A percentile compares a stretch with the other conserved stretches of the same genome.
Conservation (phyloP, 2,797 vertebrate genomes). For the Malurus splendens region DNA sequence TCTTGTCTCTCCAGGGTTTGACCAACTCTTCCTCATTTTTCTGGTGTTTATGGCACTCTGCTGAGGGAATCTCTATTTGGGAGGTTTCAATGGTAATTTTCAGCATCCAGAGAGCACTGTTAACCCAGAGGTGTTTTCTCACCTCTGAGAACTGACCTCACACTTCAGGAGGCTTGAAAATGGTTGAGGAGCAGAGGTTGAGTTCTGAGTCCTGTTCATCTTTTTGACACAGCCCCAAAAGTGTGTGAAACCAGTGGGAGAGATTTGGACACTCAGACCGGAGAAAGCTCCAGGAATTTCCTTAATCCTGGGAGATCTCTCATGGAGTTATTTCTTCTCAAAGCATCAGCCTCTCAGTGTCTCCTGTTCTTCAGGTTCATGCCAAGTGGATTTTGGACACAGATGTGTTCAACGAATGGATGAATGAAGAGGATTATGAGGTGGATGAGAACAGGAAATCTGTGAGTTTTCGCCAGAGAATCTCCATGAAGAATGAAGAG, state of each 20-base stretch:
- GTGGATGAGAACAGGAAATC: conserved; percentile 93
- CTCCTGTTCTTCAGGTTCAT: conserved; percentile 78
- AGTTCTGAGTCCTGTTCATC: neutral
- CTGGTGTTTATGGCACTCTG: neutral
- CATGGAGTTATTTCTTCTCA: rapidly evolving
- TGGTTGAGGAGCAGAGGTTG: neutral
- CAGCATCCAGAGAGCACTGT: rapidly evolving
- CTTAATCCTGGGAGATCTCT: rapidly evolving
- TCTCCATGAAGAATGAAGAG: conserved; percentile 92
- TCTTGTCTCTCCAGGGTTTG: neutral
- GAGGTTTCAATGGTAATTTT: neutral
- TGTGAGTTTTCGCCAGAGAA: conserved; percentile 85
- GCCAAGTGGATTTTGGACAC: conserved; percentile 94
- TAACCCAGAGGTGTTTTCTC: neutral
- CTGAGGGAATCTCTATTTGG: neutral
- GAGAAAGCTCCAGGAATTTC: neutral
- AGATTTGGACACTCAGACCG: rapidly evolving
- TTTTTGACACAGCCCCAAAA: neutral
- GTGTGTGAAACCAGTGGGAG: neutral
- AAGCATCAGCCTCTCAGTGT: rapidly evolving
- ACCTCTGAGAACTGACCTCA: neutral
- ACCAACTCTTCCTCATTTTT: neutral
- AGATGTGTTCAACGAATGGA: conserved; percentile 94
- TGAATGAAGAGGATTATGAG: conserved; percentile 98
- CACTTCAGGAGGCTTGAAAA: neutral